Base-by-base conservation (phyloP, 2,797 vertebrate species). In the Megalops cyprinoides region DNA sequence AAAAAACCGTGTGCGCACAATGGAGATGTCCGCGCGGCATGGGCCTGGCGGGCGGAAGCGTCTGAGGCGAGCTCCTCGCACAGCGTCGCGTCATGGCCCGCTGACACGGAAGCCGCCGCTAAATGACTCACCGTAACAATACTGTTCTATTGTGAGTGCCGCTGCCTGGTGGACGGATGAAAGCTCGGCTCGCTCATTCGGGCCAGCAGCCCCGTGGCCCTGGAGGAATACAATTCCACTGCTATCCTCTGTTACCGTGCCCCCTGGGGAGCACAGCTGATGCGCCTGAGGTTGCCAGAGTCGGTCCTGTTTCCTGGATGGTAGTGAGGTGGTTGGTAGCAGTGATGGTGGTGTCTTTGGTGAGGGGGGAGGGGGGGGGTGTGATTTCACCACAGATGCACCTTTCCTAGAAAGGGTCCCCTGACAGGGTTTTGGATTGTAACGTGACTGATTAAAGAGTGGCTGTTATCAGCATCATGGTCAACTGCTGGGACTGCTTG, bases 1-100 rank as follows among this genome's bases (percentile, higher is more conserved):
- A 94, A 91, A 93, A 94, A 95, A 94, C 91, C 90, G 91, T n/a
- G n/a, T n/a, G 91, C 88, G 86, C 91, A 84, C 77, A 87, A 91
- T 60, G 82, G 91, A 86, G 90, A 89, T 87, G 89, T 89, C 89
- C 37, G 39, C 44, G 25, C 3, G 34, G 14, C 34, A 18, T 49
- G 42, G 9, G 44, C 53, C 10, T 78, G 46, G 39, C 39, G 39
- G n/a, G 34, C 39, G 31, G 55, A 58, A 20, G 34, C 25, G 23
- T 31, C 2, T 76, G n/a, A 56, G 65, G 28, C 7, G 10, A 25
- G 56, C 39, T 23, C 23, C 55, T 53, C 20, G 44, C 34, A 71
- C 37, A 31, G 51, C 37, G 37, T 3, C 23, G 5, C 25, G 51
- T 46, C 25, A 71, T 49, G 9, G 4, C 67, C 31, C 12, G 23